These are phyloP conservation scores for Urosaurus nigricauda DNA, from an alignment of 2,797 vertebrate genomes.

Conservation along the genomic window DNA sequence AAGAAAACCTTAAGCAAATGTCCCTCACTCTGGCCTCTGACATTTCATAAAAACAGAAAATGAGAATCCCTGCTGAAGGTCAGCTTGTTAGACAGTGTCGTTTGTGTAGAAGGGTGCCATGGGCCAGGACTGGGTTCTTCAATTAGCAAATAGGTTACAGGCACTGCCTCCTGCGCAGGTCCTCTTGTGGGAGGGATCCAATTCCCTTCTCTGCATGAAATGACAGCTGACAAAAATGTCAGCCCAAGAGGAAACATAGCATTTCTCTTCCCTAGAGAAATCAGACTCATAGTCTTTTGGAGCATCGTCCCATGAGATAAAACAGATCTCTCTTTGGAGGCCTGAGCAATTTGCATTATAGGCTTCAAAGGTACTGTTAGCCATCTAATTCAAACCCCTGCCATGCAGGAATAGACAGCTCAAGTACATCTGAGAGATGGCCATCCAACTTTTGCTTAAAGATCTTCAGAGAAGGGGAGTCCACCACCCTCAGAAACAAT, in stretches of 20 bases:
- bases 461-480: too few relatives aligned
- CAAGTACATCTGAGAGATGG: too few relatives aligned
- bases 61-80: constrained; percentile 5
- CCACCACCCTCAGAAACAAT: too few relatives aligned
- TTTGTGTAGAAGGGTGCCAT: not conserved
- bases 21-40: constrained; percentile 15
- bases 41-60: constrained; percentile 21
- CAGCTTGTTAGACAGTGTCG: not conserved
- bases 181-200: not conserved
- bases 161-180: not conserved
- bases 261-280: not conserved
- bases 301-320: not conserved
- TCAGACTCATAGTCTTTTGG: not conserved
- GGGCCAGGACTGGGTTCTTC: not conserved
- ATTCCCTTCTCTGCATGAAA: constrained; percentile 6
- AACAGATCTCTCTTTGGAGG: not conserved
- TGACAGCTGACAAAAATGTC: constrained; percentile 9
- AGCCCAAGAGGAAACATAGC: not conserved
- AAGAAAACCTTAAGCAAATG: constrained; percentile 25
- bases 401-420: too few relatives aligned
- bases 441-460: too few relatives aligned
- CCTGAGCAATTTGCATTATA: not conserved
- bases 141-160: constrained; percentile 19
- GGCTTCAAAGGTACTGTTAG: too few relatives aligned
- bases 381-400: too few relatives aligned